Evolutionary conservation across 2,888 invertebrate genomes (phyloP), one percentile per base, ranked within the genome.

Genomic region (Quadroppia sp.): DNA sequence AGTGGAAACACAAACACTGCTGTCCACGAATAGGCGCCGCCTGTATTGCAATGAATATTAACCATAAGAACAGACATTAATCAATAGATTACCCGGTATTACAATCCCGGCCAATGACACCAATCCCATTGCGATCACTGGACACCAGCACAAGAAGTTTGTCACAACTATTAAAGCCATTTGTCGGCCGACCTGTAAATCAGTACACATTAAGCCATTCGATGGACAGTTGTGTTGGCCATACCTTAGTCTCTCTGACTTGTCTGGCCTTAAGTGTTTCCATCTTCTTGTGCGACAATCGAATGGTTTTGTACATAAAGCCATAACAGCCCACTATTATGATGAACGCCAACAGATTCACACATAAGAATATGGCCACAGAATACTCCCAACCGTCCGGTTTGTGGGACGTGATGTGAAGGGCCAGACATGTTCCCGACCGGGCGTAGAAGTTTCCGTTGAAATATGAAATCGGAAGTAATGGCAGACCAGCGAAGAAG

Each of bases 351-450:
- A 80, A 36, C 53, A 81, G 79, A 75, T 82, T 82, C 36, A 80
- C 77, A 53, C 80, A 77, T 64, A 82, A 79, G 74, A 81, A 82
- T 9, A 82, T 77, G 2, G 79, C 80, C 4, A 80, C 78, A 3
- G 80, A 79, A 75, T 81, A 82, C 71, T 82, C 80, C 81, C 82
- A 82, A 7, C 82, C 82, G 9, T 81, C 79, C 1, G 80, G 79
- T 40, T 78, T 77, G 71, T 80, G 80, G 42, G 78, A 79, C 23
- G 81, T 81, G 13, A 82, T 79, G 32, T 82, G 81, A 15, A 82
- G 76, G 0, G 82, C 80, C 20, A 82, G 74, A 75, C 82, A 82
- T 15, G 82, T 81, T 2, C 80, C 81, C 0, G 81, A 81, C 30
- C 81, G 77, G 9, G 80, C 78, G 71, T 81, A 81, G 74, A 80